Base-by-base conservation (phyloP, 2,888 invertebrate species). In the Sarcophaga rosellei region DNA sequence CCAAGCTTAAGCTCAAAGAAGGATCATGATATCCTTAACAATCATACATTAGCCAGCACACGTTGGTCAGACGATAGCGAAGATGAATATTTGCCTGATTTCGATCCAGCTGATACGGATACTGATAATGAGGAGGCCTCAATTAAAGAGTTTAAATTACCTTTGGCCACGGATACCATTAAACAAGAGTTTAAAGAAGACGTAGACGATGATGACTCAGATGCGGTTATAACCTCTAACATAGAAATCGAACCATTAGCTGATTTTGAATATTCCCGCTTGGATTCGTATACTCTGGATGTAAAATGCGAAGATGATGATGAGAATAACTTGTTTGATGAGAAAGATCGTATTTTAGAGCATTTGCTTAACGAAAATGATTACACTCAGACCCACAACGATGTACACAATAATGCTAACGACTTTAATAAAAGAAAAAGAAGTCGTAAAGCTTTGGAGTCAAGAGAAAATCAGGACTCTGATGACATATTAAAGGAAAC, bases 261-360 rank as follows among this genome's bases (percentile, higher is more conserved):
- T 12, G 85, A 85, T 23, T 90, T 91, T 59, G 91, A 90, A 74
- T 92, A 90, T 23, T 89, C 88, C 12, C 90, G 90, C 59, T 88
- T 91, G 21, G 86, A 89, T 61, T 89, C 85, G 66, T 89, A 90
- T 15, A 70, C 74, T 4, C 70, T 82, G 12, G 86, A 79, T 3
- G 82, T 90, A 1, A 92, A 92, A 75, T 79, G 80, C 8, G 92
- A 90, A 80, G 90, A 91, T 66, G 90, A 90, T 47, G 90, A 90
- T 4, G 65, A 35, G 35, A 35, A 87, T 15, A 91, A 90, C 68
- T 90, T 91, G 11, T 92, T 91, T 45, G 90, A 88, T 70, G 91
- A 92, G 35, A 91, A 92, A 66, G 92, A 91, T 76, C 90, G 91
- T 66, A 87, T 92, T 10, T 81, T 92, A 4, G 91, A 92, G 72